Evolutionary conservation across 2,797 vertebrate genomes (phyloP), one percentile per base, ranked within the genome.

Genomic region (Semotilus atromaculatus): DNA sequence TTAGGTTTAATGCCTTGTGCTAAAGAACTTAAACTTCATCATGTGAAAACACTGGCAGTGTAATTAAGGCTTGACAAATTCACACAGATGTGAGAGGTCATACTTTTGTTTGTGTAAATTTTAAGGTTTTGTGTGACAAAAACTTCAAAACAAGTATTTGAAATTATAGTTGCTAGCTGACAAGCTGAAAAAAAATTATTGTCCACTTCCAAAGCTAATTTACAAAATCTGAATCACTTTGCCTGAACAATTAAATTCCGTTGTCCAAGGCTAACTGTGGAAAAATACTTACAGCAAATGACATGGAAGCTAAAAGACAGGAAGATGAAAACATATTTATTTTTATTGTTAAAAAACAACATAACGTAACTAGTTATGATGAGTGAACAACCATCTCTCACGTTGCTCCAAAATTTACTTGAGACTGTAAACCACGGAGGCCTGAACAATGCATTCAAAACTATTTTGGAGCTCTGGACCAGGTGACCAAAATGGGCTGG

Each of bases 1-100:
- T 79, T 75, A 55, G 11, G 3, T 16, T 31, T 45, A 70, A 68
- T 38, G 38, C 26, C 38, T 74, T 31, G 18, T 19, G 45, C 38
- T 78, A 6, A 78, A 84, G 53, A 82, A 66, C 70, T 29, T 58
- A 81, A 43, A 26, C 4, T 40, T 34, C 21, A 68, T 81, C 18
- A 48, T 82, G 79, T 58, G 53, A 73, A 82, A 40, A 60, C 18
- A 72, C 26, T 62, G 80, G 19, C 53, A 18, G 38, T 34, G 29
- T 45, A 68, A 26, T 10, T 26, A 21, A 31, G 14, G 26, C 36
- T 40, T 7, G 75, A 77, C 13, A 36, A 11, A 34, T 51, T 36
- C 68, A 43, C 68, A 16, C 23, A 26, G 7, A n/a, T 51, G 58
- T 60, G 2, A 66, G 18, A 64, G 19, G 11, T 34, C 43, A 48